Conservation (phyloP, 2,888 invertebrate genomes). For the Mystacides longicornis region DNA sequence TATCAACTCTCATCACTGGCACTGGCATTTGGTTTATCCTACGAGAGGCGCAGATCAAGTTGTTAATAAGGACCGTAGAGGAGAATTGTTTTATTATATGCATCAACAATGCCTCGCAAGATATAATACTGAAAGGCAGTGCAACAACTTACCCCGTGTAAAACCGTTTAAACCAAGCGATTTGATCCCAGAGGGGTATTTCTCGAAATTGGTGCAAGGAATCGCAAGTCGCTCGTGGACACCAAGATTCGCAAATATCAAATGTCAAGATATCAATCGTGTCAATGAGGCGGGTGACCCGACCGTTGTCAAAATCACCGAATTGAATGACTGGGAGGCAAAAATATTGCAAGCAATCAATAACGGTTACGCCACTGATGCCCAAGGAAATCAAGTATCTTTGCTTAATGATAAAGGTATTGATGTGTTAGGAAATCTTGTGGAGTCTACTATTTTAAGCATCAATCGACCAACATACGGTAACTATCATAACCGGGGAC, state of each 20-base stretch:
- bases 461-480: conserved; percentile 49
- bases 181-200: conserved; percentile 70
- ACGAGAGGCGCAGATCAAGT: conserved; percentile 26
- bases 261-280: conserved; percentile 57
- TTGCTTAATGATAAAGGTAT: conserved; percentile 67
- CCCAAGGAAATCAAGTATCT: conserved; percentile 49
- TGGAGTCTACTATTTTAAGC: conserved; percentile 49
- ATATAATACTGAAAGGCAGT: conserved; percentile 33
- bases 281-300: conserved; percentile 44
- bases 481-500: conserved; percentile 55
- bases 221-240: conserved; percentile 67
- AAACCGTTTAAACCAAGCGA: conserved; percentile 38
- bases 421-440: conserved; percentile 54
- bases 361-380: conserved; percentile 36
- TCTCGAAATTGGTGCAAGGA: conserved; percentile 70
- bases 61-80: conserved; percentile 33
- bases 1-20: conserved; percentile 49
- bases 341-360: conserved; percentile 36
- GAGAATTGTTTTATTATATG: conserved; percentile 38
- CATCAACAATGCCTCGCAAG: conserved; percentile 36
- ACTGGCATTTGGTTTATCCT: conserved; percentile 46
- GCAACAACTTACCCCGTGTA: conserved; percentile 29
- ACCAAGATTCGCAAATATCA: conserved; percentile 54
- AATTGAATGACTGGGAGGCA: conserved; percentile 34
- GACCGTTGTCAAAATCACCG: conserved; percentile 28